phyloP scores from a whole-genome alignment of 1,140 invertebrate species.

The Dreissena rostriformis region DNA sequence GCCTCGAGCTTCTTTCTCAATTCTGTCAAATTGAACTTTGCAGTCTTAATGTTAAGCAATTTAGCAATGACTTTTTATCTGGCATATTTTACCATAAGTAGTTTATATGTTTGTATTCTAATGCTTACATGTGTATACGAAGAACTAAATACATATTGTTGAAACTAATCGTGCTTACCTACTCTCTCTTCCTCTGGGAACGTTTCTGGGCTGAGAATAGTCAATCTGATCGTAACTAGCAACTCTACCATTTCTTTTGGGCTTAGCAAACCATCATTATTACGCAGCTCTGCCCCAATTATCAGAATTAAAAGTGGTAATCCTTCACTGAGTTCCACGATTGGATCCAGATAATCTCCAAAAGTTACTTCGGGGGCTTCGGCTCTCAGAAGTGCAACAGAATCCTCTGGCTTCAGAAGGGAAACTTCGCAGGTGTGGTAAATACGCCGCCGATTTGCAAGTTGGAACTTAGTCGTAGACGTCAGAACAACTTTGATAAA shows the following conservation, averaged over 20 bases:
- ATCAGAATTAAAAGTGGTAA: slow-evolving; percentile 12
- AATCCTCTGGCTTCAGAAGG: not conserved
- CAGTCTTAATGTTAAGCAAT: too few relatives aligned
- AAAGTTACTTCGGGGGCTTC: not conserved
- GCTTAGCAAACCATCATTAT: slow-evolving; percentile 10
- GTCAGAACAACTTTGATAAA: not conserved
- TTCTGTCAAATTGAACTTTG: too few relatives aligned
- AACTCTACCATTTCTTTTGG: slow-evolving; percentile 28
- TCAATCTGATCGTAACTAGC: not conserved
- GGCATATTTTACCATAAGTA: too few relatives aligned
- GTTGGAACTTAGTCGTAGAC: slow-evolving; percentile 4
- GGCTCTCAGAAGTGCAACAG: not conserved
- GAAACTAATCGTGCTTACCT: slow-evolving; percentile 2
- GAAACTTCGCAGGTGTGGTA: not conserved
- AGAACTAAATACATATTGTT: too few relatives aligned
- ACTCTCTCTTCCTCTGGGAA: slow-evolving; percentile 31
- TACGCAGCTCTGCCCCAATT: slow-evolving; percentile 5
- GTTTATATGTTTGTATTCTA: too few relatives aligned
- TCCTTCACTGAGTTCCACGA: slow-evolving; percentile 5
- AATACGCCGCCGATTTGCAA: not conserved
- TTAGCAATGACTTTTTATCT: too few relatives aligned
- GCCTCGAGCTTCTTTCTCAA: too few relatives aligned
- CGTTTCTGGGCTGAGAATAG: slow-evolving; percentile 11
- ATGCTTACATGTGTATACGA: too few relatives aligned
- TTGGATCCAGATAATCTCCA: slow-evolving; percentile 8